phyloP scores from a whole-genome alignment of 2,888 invertebrate genomes.

The Andrena marginata region DNA sequence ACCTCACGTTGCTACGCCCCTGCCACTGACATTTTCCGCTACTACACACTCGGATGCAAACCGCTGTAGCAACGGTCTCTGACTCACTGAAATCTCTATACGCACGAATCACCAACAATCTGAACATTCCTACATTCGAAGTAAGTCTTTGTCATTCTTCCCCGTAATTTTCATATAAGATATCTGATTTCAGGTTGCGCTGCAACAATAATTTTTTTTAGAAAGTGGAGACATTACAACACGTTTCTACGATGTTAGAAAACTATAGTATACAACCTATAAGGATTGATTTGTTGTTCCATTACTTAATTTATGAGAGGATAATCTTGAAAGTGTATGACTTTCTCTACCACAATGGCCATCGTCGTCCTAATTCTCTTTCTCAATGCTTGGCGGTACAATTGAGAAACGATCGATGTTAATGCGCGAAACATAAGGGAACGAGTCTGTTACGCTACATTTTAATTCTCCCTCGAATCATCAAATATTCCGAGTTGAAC shows the following conservation, averaged over 20 bases:
- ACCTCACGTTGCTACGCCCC: slow-evolving; percentile 67
- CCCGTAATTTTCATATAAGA: not conserved
- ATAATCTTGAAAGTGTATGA: slow-evolving; percentile 5
- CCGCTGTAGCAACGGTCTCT: slow-evolving; percentile 45
- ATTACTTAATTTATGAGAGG: no score
- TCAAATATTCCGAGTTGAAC: slow-evolving; percentile 38
- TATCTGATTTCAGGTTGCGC: no score
- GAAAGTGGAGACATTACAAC: no score
- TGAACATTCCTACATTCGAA: not conserved
- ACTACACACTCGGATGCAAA: slow-evolving; percentile 23
- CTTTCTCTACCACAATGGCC: slow-evolving; percentile 9
- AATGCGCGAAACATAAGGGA: slow-evolving; percentile 16
- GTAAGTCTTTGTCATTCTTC: not conserved
- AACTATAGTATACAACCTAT: no score
- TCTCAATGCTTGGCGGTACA: not conserved
- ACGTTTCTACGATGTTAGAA: no score
- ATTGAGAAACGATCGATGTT: slow-evolving; percentile 30
- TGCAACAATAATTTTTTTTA: no score
- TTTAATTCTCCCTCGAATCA: slow-evolving; percentile 19
- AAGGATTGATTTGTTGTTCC: no score
- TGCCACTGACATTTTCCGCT: slow-evolving; percentile 70
- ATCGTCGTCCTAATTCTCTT: slow-evolving; percentile 9
- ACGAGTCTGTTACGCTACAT: slow-evolving; percentile 21
- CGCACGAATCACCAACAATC: not conserved
- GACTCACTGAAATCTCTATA: slow-evolving; percentile 27